Evolutionary conservation across 2,797 vertebrate species (phyloP).

Genomic region (Sebastes oblongus): DNA sequence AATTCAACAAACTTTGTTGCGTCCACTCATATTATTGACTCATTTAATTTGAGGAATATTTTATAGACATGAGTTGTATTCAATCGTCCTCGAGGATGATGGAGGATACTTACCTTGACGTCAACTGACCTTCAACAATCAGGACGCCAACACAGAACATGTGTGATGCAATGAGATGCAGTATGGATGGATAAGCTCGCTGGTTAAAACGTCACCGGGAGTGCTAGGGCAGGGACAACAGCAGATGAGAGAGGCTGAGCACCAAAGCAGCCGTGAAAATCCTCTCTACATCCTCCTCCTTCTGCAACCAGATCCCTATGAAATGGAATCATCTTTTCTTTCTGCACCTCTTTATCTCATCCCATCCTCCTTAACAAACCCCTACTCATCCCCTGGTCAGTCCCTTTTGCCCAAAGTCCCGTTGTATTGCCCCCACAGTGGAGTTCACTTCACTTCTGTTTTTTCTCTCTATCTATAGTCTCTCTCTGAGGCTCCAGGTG

Average conservation of each 20-base stretch:
- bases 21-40: too few relatives aligned
- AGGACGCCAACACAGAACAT: not conserved
- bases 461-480: not conserved
- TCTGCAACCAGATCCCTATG: constrained; percentile 64
- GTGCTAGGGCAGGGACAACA: constrained; percentile 57
- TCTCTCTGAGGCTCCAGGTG: not conserved
- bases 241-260: constrained; percentile 68
- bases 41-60: too few relatives aligned
- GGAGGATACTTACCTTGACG: too few relatives aligned
- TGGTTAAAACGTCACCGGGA: constrained; percentile 5
- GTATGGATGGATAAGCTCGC: not conserved
- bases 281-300: constrained; percentile 56
- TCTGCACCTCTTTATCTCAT: constrained; percentile 46
- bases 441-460: not conserved
- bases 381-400: constrained; percentile 20
- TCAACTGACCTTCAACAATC: not conserved
- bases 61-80: too few relatives aligned
- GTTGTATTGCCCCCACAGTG: not conserved
- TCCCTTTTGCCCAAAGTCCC: constrained; percentile 2
- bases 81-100: too few relatives aligned
- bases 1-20: too few relatives aligned
- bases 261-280: constrained; percentile 71
- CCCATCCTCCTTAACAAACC: constrained; percentile 56
- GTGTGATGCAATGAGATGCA: not conserved
- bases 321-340: constrained; percentile 68